Base-by-base conservation (phyloP, 64 coral and sea anemone genomes). In the Trachythela sp. region DNA sequence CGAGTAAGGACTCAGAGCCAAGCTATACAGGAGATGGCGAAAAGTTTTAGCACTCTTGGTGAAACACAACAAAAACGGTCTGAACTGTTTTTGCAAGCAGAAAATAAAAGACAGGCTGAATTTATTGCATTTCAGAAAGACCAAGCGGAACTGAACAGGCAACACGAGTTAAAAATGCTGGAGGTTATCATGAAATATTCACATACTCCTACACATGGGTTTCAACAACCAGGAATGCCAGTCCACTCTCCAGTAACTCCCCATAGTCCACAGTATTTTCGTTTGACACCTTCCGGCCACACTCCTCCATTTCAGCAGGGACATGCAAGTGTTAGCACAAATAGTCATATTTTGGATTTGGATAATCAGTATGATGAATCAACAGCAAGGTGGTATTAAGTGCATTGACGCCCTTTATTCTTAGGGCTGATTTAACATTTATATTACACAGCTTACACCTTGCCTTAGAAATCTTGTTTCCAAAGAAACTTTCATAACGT, bases 141-240 rank as follows among this genome's bases (percentile, higher is more conserved):
- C 34, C 86, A 87, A 87, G 58, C 49, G 59, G 86, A 87, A 67
- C 36, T 58, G 18, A 87, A 87, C 24, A 29, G 86, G 35, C 86
- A 67, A 38, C 86, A 64, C 59, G 86, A 87, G 36, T 29, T 56
- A 6, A 59, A 59, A 59, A 59, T 59, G 54, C 54, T 59, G 4
- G 54, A 59, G 15, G 24, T 59, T 3, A 59, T 59, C 54, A 59
- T 59, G 54, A 59, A 59, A 59, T n/a, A 59, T 59, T 59, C 54
- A 49, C 7, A 49, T 49, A 6, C 48, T 7, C 15, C 48, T 9
- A 9, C 48, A 6, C 48, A 49, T 7, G n/a, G n/a, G n/a, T n/a
- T n/a, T n/a, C 54, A n/a, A 59, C 18, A 59, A 59, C 54, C 54
- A 59, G 18, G 4, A 45, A 45, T n/a, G n/a, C n/a, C 42, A 45